A percentile compares a stretch with the other conserved stretches of the same genome.
Evolutionary conservation across 2,888 invertebrate species (phyloP).

Genomic region (Tachystola acroxantha): DNA sequence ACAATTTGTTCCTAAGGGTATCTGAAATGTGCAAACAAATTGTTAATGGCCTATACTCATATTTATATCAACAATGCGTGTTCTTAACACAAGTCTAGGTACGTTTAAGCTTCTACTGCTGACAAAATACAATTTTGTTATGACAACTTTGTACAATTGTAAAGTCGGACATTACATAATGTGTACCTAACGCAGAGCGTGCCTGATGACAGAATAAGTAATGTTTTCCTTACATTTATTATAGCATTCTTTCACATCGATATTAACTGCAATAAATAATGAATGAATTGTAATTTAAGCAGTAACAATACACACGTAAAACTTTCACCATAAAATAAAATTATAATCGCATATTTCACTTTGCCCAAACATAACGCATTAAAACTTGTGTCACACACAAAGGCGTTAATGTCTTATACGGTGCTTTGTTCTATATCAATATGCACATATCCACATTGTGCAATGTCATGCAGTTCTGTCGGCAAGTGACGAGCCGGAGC

Average conservation of each 20-base stretch:
- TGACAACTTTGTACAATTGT: not conserved
- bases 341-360: conserved; percentile 20
- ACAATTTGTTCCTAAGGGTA: not conserved
- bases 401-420: conserved; percentile 45
- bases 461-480: conserved; percentile 63
- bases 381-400: conserved; percentile 38
- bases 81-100: not conserved
- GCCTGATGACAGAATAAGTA: conserved; percentile 5
- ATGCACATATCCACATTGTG: conserved; percentile 63
- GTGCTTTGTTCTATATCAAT: conserved; percentile 56
- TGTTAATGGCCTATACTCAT: not conserved
- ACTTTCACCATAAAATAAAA: conserved; percentile 30
- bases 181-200: conserved; percentile 8
- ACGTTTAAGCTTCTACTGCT: not conserved
- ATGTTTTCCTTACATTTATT: conserved; percentile 14
- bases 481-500: conserved; percentile 46
- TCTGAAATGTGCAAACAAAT: not conserved
- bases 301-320: conserved; percentile 36
- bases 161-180: conserved; percentile 4
- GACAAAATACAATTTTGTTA: not conserved
- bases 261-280: conserved; percentile 24
- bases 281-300: conserved; percentile 31
- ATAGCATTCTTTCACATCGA: conserved; percentile 40
- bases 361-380: conserved; percentile 12
- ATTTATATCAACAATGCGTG: not conserved